Evolutionary conservation across 2,113 vertebrate genomes (phyloP).

Genomic region (Patagioenas fasciata): DNA sequence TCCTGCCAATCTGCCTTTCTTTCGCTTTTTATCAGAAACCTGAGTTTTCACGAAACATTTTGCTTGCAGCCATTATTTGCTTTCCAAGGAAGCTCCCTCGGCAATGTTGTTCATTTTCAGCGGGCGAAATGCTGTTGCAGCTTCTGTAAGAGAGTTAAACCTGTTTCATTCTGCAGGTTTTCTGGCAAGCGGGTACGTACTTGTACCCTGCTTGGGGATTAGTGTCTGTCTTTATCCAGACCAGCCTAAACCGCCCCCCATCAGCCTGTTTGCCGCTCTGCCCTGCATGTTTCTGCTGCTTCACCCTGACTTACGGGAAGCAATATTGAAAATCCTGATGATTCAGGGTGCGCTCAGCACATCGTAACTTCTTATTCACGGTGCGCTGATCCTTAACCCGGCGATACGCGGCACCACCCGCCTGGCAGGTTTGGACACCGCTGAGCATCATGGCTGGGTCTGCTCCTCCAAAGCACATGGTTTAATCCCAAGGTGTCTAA

Average conservation of each 20-base stretch:
- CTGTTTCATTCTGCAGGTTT: background rate
- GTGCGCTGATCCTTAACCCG: background rate
- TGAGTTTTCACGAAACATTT: background rate
- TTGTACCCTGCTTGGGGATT: accelerated
- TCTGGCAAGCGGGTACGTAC: accelerated
- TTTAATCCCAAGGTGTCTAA: background rate
- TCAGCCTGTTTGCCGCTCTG: background rate
- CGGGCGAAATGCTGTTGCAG: background rate
- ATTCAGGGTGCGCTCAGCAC: background rate
- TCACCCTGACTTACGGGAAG: background rate
- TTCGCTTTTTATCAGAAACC: background rate
- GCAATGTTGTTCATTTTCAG: background rate
- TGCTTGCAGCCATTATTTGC: background rate
- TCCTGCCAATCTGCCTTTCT: background rate
- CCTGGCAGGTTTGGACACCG: background rate
- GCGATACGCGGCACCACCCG: accelerated
- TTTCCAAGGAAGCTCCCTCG: background rate
- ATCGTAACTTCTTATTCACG: background rate
- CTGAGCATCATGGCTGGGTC: background rate
- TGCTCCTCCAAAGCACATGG: background rate
- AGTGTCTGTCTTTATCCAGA: background rate
- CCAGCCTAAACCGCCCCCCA: background rate
- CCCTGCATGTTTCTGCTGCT: background rate
- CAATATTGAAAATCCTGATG: background rate
- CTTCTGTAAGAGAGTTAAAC: background rate